These are phyloP conservation scores for Australoheros scitulus DNA, from an alignment of 2,113 vertebrate genomes.

Conservation along the genomic window DNA sequence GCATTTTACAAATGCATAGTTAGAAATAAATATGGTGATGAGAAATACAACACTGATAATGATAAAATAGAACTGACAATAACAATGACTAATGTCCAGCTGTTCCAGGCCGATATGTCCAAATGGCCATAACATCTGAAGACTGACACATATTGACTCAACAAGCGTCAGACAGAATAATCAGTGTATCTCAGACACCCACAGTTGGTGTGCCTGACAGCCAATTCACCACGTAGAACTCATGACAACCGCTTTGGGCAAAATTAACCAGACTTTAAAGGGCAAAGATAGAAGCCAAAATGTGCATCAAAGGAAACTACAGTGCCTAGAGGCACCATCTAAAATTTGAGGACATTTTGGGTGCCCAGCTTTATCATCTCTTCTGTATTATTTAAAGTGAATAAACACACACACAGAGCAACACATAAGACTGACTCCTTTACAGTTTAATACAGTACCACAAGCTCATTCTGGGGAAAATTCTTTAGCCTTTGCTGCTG, in stretches of 20 bases:
- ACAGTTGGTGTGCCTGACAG: constrained; percentile 45
- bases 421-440: neutral
- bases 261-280: neutral
- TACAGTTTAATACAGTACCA: neutral
- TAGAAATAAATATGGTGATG: neutral
- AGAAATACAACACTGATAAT: neutral
- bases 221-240: constrained; percentile 12
- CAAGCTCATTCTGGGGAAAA: neutral
- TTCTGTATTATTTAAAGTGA: neutral
- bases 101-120: neutral
- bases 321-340: neutral
- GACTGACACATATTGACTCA: constrained; percentile 38
- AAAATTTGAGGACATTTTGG: neutral
- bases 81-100: constrained; percentile 2
- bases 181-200: neutral
- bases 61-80: neutral
- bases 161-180: constrained; percentile 42
- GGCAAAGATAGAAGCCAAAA: neutral
- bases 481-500: neutral
- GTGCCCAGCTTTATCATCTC: neutral
- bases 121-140: neutral
- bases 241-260: constrained; percentile 13
- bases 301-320: neutral
- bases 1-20: neutral
- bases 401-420: neutral